Conservation (phyloP, 2,113 vertebrate genomes). For the Synchiropus splendidus region DNA sequence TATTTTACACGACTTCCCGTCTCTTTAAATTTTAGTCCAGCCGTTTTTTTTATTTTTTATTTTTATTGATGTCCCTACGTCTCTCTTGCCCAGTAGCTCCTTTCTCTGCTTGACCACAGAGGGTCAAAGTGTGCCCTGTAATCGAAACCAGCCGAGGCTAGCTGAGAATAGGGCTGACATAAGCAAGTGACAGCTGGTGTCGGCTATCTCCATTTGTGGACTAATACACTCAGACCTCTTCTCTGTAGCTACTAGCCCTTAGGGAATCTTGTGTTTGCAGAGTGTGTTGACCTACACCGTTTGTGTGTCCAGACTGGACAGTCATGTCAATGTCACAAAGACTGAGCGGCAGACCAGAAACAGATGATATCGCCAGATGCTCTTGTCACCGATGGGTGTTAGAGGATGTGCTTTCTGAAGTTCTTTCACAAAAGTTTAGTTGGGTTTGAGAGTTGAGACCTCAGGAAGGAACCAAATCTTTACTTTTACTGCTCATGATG, state of each 20-base stretch:
- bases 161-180: conserved; percentile 58
- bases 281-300: conserved; percentile 59
- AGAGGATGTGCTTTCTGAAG: no score
- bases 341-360: conserved; percentile 44
- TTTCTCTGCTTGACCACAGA: conserved; percentile 40
- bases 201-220: conserved; percentile 65
- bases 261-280: conserved; percentile 55
- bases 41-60: no score
- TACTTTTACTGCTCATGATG: no score
- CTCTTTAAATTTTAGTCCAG: not conserved
- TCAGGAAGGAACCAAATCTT: no score
- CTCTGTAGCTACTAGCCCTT: conserved; percentile 59
- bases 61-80: conserved; percentile 3
- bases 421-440: no score
- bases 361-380: no score
- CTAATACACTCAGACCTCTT: conserved; percentile 50
- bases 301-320: conserved; percentile 54
- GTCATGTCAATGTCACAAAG: conserved; percentile 42
- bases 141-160: conserved; percentile 56
- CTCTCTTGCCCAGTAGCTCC: conserved; percentile 21
- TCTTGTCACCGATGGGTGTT: no score
- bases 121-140: conserved; percentile 67
- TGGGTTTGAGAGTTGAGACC: no score
- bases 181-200: conserved; percentile 72
- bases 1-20: not conserved